Base-by-base conservation (phyloP, 30 jellyfish, hydroid and myxozoan genomes). In the Aurelia coerulea region DNA sequence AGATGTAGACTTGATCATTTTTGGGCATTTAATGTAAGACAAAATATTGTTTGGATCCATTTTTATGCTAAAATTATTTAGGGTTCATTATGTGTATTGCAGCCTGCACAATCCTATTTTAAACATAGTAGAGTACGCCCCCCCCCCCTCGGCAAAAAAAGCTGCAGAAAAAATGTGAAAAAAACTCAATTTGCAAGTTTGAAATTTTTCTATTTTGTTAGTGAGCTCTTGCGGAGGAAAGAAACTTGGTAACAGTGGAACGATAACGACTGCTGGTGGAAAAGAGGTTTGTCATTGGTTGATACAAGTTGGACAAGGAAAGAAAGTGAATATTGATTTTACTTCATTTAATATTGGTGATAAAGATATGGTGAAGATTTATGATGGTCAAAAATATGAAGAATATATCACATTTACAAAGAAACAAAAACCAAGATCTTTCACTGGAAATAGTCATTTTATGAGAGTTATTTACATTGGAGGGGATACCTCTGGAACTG, bases 321-420 rank as follows among this genome's bases (percentile, higher is more conserved):
- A 88, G 82, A 93, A 93, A 72, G 95, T 93, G 71, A 78, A 89
- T 15, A 68, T 93, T 50, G 76, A 75, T n/a, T 83, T 93, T 69
- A 58, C 87, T 11, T 49, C 86, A 11, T 81, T 75, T 62, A 73
- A 76, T 59, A 59, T 87, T 58, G 93, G 89, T 19, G 83, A 74
- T 10, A 89, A 78, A 8, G 98, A 87, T 17, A 69, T 56, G 37
- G 72, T 85, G 73, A 73, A 86, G 35, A 81, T 93, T 62, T 93
- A 65, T 62, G 98, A 93, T 59, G 97, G 97, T 2, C 83, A 78
- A 60, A 88, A 76, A 32, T 88, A 73, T 63, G 88, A 66, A 5
- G 98, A 93, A 13, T 93, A 80, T 70, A 89, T 93, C n/a, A 84
- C 96, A n/a, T 93, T 93, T 62, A 87, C 97, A 37, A 82, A 76